A percentile compares a stretch with the other conserved stretches of the same genome.
Conservation (phyloP, 1,140 invertebrate genomes). For the Delia radicum region DNA sequence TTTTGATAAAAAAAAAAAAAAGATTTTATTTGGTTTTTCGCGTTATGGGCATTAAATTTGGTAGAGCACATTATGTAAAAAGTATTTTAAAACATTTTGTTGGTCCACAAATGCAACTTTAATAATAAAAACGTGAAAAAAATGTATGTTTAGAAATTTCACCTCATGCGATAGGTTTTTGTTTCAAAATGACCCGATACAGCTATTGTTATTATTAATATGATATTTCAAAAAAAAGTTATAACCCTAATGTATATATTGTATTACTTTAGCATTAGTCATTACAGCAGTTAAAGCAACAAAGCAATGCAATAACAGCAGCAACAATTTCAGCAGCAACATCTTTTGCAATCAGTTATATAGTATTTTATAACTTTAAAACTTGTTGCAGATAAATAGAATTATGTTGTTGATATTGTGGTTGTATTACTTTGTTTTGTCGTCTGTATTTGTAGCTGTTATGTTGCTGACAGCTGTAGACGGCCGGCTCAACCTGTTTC, state of each 20-base stretch:
- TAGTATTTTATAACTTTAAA: neutral
- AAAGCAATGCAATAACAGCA: neutral
- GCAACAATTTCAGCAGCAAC: neutral
- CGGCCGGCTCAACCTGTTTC: conserved; percentile 13
- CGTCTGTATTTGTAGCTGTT: conserved; percentile 15
- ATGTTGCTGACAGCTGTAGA: conserved; percentile 9
- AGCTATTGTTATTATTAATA: too few species aligned
- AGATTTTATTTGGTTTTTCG: too few species aligned
- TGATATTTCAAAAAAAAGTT: too few species aligned
- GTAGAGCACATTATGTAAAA: too few species aligned
- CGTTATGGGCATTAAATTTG: too few species aligned
- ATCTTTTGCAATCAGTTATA: neutral
- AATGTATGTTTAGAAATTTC: neutral
- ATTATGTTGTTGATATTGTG: neutral
- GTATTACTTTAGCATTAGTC: conserved; percentile 14
- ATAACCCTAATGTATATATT: too few species aligned
- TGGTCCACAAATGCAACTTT: too few species aligned
- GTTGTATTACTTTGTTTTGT: neutral
- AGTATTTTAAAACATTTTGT: neutral
- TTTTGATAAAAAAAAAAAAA: too few species aligned
- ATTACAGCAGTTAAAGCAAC: neutral
- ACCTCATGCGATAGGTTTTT: too few species aligned
- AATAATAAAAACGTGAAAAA: too few species aligned
- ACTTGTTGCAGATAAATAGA: neutral
- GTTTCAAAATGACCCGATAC: too few species aligned